These are phyloP conservation scores for Vulpes ferrilata DNA, from an alignment of 2,113 vertebrate species.

Conservation along the genomic window DNA sequence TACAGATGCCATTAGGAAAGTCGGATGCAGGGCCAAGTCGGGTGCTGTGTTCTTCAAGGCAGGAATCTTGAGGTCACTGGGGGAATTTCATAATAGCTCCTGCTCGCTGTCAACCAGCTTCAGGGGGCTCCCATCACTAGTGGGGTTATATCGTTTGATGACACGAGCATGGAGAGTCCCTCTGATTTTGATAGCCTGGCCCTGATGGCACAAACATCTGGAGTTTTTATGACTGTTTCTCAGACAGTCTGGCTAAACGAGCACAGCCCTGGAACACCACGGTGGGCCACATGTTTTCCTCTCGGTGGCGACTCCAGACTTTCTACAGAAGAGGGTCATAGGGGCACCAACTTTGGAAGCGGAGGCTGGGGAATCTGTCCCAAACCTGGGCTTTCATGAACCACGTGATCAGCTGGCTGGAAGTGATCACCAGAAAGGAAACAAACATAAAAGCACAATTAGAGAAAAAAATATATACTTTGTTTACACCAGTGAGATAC, in stretches of 20 bases:
- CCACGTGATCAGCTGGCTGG: not conserved
- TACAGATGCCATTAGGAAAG: conserved; percentile 60
- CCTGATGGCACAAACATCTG: not conserved
- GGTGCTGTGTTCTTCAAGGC: conserved; percentile 65
- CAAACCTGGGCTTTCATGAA: not conserved
- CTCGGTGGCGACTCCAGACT: not conserved
- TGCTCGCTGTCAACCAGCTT: not conserved
- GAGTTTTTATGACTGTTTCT: not conserved
- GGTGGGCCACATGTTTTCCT: not conserved
- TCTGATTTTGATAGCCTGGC: not conserved
- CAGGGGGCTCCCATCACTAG: not conserved
- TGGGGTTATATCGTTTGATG: not conserved
- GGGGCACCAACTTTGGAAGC: not conserved
- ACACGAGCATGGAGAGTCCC: not conserved
- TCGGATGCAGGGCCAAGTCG: conserved; percentile 55
- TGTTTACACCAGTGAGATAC: not conserved
- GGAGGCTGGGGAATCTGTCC: not conserved
- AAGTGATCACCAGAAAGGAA: conserved; percentile 11
- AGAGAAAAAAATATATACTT: not conserved
- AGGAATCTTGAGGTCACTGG: not conserved
- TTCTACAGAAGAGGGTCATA: not conserved
- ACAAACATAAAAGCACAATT: not conserved
- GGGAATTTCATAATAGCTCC: not conserved
- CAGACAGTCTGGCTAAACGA: not conserved
- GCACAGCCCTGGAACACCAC: not conserved